phyloP scores from a whole-genome alignment of 1,140 invertebrate species.

The Harpegnathos saltator region DNA sequence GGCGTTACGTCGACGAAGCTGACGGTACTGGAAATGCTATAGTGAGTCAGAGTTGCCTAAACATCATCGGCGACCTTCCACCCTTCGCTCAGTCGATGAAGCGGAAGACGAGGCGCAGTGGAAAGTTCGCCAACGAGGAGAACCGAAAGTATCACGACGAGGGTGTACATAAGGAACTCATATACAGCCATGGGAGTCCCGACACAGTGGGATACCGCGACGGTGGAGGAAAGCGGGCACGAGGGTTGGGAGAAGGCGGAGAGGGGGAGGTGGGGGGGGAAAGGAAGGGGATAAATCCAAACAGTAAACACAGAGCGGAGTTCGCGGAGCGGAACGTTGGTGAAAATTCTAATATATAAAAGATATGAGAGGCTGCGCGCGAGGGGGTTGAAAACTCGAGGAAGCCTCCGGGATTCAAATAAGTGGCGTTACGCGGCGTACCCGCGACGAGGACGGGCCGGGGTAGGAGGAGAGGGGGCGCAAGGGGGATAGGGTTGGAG shows the following conservation, averaged over 20 bases:
- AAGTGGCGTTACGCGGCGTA: conserved; percentile 70
- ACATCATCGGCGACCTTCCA: background rate
- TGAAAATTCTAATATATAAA: conserved; percentile 85
- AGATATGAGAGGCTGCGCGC: conserved; percentile 81
- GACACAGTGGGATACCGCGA: conserved; percentile 20
- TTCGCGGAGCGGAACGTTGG: conserved; percentile 59
- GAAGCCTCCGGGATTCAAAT: conserved; percentile 80
- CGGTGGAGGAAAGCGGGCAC: background rate
- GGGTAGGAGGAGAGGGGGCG: no score
- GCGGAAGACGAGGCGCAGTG: conserved; percentile 39
- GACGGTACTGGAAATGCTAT: no score
- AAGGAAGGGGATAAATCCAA: conserved; percentile 82
- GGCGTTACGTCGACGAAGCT: no score
- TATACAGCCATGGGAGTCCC: conserved; percentile 67
- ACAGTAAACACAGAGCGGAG: conserved; percentile 83
- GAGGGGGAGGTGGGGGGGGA: background rate
- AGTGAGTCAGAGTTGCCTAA: conserved; percentile 20
- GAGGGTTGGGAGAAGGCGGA: no score
- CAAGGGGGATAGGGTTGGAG: conserved; percentile 6
- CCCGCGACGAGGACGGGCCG: conserved; percentile 19
- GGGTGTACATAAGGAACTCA: conserved; percentile 62
- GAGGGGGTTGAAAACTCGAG: conserved; percentile 74
- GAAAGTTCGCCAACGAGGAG: background rate
- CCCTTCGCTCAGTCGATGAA: conserved; percentile 40
- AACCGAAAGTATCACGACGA: conserved; percentile 66